Evolutionary conservation across 2,797 vertebrate species (phyloP).

Genomic region (Platyrinchus mystaceus): DNA sequence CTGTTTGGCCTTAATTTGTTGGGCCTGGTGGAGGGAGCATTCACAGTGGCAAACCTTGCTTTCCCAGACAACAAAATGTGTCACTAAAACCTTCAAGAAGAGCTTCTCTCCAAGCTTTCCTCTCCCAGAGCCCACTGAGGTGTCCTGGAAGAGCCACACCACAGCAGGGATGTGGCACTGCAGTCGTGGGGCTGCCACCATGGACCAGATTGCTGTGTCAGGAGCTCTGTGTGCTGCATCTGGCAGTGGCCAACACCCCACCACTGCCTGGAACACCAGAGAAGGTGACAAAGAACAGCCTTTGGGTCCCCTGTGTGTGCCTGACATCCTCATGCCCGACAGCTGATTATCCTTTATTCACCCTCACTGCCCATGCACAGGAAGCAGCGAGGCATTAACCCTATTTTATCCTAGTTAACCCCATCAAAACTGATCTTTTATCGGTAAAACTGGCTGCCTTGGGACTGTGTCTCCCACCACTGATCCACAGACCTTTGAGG

Average conservation of each 20-base stretch:
- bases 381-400: background rate
- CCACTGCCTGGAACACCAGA: background rate
- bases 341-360: background rate
- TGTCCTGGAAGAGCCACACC: background rate
- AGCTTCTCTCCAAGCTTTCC: background rate
- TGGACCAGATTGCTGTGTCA: rapidly evolving
- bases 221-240: background rate
- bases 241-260: background rate
- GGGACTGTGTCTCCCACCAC: background rate
- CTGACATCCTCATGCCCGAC: background rate
- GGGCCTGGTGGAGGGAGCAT: background rate
- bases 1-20: background rate
- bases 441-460: background rate
- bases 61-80: background rate
- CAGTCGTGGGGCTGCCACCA: background rate
- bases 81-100: rapidly evolving
- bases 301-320: background rate
- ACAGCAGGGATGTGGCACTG: background rate
- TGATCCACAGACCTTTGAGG: background rate
- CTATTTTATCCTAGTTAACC: background rate
- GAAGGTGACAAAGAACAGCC: background rate
- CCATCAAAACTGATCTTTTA: background rate
- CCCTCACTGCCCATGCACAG: rapidly evolving
- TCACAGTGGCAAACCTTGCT: background rate
- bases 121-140: background rate